A percentile compares a stretch with the other conserved stretches of the same genome.
These are phyloP conservation scores for Pseudomyrmex sp. DNA, from an alignment of 1,140 invertebrate genomes.

Conservation along the genomic window DNA sequence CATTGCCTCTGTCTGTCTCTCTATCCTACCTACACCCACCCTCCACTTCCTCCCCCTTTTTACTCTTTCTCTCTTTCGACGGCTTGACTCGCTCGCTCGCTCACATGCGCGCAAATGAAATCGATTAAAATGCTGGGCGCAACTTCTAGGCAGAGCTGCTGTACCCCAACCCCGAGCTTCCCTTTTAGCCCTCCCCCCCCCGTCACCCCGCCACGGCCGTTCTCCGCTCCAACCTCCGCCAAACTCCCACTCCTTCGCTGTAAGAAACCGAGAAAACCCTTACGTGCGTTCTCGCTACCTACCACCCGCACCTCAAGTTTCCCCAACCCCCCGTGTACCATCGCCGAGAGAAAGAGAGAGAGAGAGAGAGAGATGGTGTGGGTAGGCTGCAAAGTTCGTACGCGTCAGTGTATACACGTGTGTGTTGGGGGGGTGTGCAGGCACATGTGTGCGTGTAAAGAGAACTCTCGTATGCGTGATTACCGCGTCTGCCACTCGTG, in stretches of 20 bases:
- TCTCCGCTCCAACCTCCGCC: constrained; percentile 69
- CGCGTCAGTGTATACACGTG: constrained; percentile 43
- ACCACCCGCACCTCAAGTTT: constrained; percentile 53
- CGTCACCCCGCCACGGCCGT: constrained; percentile 33
- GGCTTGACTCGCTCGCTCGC: constrained; percentile 79
- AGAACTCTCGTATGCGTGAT: constrained; percentile 61
- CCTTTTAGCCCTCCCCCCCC: constrained; percentile 48
- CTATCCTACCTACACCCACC: constrained; percentile 56
- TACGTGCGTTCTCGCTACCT: constrained; percentile 78
- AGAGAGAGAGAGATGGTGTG: constrained; percentile 24
- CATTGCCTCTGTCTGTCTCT: constrained; percentile 75
- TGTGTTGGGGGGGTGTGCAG: neutral
- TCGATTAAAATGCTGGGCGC: constrained; percentile 86
- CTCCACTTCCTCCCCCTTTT: constrained; percentile 18
- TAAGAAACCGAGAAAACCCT: constrained; percentile 85
- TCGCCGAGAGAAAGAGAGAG: neutral
- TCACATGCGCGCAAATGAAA: constrained; percentile 85
- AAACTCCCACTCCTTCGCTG: constrained; percentile 73
- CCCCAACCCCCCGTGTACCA: constrained; percentile 37
- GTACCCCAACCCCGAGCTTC: constrained; percentile 64
- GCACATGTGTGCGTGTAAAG: constrained; percentile 13
- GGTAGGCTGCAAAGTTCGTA: constrained; percentile 58
- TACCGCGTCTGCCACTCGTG: constrained; percentile 43
- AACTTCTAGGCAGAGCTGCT: constrained; percentile 82
- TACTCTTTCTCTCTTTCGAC: constrained; percentile 56